Evolutionary conservation across 1,140 invertebrate species (phyloP).

Genomic region (Saccostrea echinata): DNA sequence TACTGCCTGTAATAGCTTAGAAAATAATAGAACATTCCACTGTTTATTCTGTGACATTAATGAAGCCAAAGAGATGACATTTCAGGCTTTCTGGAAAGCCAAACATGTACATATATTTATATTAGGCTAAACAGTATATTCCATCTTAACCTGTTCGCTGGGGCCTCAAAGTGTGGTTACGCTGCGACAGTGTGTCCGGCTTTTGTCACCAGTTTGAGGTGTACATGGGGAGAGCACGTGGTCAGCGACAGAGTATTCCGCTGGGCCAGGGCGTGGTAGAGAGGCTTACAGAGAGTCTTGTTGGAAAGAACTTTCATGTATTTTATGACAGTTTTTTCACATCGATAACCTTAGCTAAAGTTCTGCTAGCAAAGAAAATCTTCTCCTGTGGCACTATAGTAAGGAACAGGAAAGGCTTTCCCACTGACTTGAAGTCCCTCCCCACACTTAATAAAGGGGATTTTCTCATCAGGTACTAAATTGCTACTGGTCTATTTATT

Average conservation of each 20-base stretch:
- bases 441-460: too few species aligned
- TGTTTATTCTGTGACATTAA: too few species aligned
- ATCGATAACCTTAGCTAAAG: not conserved
- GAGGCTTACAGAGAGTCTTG: not conserved
- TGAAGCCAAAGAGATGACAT: too few species aligned
- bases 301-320: not conserved
- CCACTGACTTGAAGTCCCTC: not conserved
- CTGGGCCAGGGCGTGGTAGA: not conserved
- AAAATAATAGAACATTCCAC: too few species aligned
- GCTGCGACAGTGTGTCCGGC: not conserved
- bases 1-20: too few species aligned
- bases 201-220: not conserved
- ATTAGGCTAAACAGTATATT: too few species aligned
- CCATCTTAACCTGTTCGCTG: not conserved
- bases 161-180: not conserved
- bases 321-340: not conserved
- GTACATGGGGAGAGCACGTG: not conserved
- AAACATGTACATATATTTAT: too few species aligned
- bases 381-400: too few species aligned
- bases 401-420: constrained; percentile 8
- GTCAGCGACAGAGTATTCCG: too few species aligned
- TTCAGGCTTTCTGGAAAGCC: too few species aligned
- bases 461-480: too few species aligned
- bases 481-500: too few species aligned
- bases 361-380: not conserved